phyloP scores from a whole-genome alignment of 2,888 invertebrate genomes.

The Nymphalis c-album region DNA sequence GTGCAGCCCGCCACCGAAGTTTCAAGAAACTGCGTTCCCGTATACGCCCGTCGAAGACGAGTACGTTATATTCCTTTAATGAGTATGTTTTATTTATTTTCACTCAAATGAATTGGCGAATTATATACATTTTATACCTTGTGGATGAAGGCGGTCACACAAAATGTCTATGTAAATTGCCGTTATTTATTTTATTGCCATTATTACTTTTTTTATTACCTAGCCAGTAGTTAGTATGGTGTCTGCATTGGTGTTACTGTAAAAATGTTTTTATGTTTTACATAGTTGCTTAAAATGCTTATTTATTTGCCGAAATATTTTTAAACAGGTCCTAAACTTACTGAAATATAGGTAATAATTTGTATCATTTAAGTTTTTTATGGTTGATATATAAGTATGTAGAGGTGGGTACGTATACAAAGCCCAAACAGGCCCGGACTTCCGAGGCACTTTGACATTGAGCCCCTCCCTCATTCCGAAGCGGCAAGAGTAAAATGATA shows the following conservation, averaged over 20 bases:
- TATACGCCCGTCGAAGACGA: slow-evolving; percentile 81
- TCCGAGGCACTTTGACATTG: too few relatives aligned
- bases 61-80: slow-evolving; percentile 72
- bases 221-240: neutral
- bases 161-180: neutral
- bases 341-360: too few relatives aligned
- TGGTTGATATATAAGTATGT: too few relatives aligned
- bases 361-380: too few relatives aligned
- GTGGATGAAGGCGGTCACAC: neutral
- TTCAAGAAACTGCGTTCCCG: slow-evolving; percentile 72
- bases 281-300: too few relatives aligned
- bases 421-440: too few relatives aligned
- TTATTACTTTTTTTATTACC: neutral
- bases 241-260: neutral
- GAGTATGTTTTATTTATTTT: slow-evolving; percentile 69
- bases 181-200: slow-evolving; percentile 1
- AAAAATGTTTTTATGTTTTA: neutral
- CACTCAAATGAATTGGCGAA: slow-evolving; percentile 38
- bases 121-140: slow-evolving; percentile 19
- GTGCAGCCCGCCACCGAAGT: slow-evolving; percentile 83
- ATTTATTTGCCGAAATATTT: too few relatives aligned
- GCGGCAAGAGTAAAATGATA: too few relatives aligned
- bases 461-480: too few relatives aligned
- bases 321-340: too few relatives aligned
- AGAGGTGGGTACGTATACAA: too few relatives aligned